A percentile compares a stretch with the other conserved stretches of the same genome.
Conservation (phyloP, 2,888 invertebrate species). For the Malthinus seriepunctatus region DNA sequence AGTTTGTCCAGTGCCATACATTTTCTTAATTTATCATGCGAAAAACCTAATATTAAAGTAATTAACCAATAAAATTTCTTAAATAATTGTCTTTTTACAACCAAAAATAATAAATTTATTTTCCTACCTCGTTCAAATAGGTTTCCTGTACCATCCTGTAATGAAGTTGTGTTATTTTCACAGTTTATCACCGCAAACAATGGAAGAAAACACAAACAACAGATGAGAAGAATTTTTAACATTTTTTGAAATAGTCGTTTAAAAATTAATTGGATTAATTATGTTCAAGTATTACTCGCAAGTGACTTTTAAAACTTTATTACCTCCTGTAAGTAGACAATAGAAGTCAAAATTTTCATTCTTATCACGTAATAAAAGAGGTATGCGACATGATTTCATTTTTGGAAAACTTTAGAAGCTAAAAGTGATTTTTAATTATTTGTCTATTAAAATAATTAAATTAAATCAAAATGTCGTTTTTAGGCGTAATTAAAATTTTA, state of each 20-base stretch:
- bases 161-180: neutral
- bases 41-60: too few species aligned
- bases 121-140: neutral
- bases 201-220: neutral
- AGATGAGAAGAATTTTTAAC: neutral
- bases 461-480: neutral
- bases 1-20: neutral
- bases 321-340: slow-evolving; percentile 1
- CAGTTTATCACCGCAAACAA: neutral
- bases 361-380: slow-evolving; percentile 6
- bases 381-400: slow-evolving; percentile 7
- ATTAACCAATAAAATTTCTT: too few species aligned
- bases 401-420: neutral
- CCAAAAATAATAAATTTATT: neutral
- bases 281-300: slow-evolving; percentile 3
- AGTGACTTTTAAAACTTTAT: slow-evolving; percentile 7
- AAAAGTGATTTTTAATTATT: slow-evolving; percentile 2
- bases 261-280: neutral
- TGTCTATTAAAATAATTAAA: neutral
- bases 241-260: neutral
- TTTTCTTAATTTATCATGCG: neutral
- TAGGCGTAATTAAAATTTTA: neutral
- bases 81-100: neutral
- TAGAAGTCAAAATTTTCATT: slow-evolving; percentile 7
- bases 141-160: neutral